phyloP scores from a whole-genome alignment of 2,113 vertebrate species.

The Arothron firmamentum region DNA sequence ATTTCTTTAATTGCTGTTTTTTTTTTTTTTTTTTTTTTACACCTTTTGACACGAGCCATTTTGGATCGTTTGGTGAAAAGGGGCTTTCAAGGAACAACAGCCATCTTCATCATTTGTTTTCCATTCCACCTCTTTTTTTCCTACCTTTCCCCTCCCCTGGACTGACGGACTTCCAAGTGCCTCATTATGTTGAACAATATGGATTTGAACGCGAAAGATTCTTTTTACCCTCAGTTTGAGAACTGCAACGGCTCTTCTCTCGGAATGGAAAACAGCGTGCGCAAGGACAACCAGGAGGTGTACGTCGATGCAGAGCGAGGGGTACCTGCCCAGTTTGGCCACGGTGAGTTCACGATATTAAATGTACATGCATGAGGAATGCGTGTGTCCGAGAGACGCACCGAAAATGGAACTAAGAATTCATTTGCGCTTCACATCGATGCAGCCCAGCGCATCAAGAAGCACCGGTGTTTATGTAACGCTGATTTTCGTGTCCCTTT shows the following conservation, averaged over 20 bases:
- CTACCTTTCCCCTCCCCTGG: conserved; percentile 38
- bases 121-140: conserved; percentile 4
- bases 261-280: conserved; percentile 69
- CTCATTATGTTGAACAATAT: conserved; percentile 87
- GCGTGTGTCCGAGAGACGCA: conserved; percentile 7
- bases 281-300: conserved; percentile 74
- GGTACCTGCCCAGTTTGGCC: conserved; percentile 76
- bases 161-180: conserved; percentile 62
- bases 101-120: conserved; percentile 30
- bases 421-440: neutral
- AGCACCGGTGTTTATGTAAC: conserved; percentile 67
- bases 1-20: conserved; percentile 46
- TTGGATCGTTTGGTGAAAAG: conserved; percentile 64
- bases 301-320: conserved; percentile 72
- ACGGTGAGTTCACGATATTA: conserved; percentile 75
- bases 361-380: conserved; percentile 30
- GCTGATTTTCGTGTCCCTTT: conserved; percentile 18
- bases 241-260: conserved; percentile 77
- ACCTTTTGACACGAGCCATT: conserved; percentile 54
- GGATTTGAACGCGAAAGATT: conserved; percentile 91
- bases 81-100: conserved; percentile 47
- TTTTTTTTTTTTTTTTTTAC: conserved; percentile 44
- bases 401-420: neutral
- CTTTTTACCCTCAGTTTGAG: conserved; percentile 84
- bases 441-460: conserved; percentile 30